These are phyloP conservation scores for Hemistola chrysoprasaria DNA, from an alignment of 2,888 invertebrate genomes.

Conservation along the genomic window DNA sequence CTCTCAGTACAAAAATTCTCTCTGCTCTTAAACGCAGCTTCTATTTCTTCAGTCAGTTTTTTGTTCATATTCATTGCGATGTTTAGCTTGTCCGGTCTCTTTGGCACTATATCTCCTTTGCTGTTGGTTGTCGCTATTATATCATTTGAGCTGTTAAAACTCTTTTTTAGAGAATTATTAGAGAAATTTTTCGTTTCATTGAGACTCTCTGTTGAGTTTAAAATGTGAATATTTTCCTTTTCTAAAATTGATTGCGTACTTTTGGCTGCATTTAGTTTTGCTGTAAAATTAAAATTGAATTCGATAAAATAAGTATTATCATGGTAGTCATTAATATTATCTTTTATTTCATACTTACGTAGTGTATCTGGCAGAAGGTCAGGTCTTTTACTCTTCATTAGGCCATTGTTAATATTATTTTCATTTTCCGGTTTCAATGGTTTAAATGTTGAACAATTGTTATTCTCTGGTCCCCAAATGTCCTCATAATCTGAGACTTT, in stretches of 20 bases:
- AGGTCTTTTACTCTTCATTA: constrained; percentile 81
- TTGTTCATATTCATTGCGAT: constrained; percentile 75
- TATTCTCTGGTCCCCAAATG: constrained; percentile 90
- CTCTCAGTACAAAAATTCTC: constrained; percentile 69
- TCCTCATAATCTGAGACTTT: constrained; percentile 98
- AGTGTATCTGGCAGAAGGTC: constrained; percentile 84
- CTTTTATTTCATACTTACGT: constrained; percentile 53
- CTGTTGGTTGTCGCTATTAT: constrained; percentile 77
- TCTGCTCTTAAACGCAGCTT: constrained; percentile 65
- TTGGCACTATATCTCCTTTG: constrained; percentile 72
- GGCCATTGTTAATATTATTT: constrained; percentile 69
- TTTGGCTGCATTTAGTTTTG: constrained; percentile 69
- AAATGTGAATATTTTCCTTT: constrained; percentile 69
- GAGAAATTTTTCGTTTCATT: constrained; percentile 68
- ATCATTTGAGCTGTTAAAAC: constrained; percentile 64
- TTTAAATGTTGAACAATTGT: constrained; percentile 73
- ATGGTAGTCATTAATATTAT: too few species aligned
- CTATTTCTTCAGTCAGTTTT: constrained; percentile 74
- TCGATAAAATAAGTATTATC: constrained; percentile 1
- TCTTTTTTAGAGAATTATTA: constrained; percentile 64
- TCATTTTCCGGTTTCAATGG: constrained; percentile 68
- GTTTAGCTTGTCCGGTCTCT: constrained; percentile 75
- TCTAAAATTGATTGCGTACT: constrained; percentile 73
- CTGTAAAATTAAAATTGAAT: constrained; percentile 41
- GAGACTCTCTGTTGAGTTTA: constrained; percentile 68